These are phyloP conservation scores for Athalia circularis DNA, from an alignment of 2,888 invertebrate species.

Conservation along the genomic window DNA sequence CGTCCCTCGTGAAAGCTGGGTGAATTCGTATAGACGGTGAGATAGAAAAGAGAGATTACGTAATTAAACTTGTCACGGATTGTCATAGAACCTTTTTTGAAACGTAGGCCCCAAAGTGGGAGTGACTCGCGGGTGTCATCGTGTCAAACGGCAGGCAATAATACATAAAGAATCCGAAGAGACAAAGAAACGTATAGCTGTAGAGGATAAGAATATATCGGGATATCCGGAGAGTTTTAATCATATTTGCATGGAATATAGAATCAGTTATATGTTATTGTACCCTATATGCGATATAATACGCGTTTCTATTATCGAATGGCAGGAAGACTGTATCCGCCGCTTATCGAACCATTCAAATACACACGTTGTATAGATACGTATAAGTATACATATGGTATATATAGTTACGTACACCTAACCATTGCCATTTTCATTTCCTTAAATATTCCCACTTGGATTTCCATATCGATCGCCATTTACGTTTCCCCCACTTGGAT, in stretches of 20 bases:
- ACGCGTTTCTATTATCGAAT: slow-evolving; percentile 21
- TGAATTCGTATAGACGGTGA: background rate
- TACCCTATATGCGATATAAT: too few relatives aligned
- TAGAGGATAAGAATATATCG: background rate
- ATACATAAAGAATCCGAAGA: too few relatives aligned
- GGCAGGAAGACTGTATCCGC: slow-evolving; percentile 25
- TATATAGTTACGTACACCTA: too few relatives aligned
- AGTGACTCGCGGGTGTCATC: too few relatives aligned
- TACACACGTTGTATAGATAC: background rate
- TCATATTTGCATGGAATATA: background rate
- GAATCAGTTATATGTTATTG: slow-evolving; percentile 3
- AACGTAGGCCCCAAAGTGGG: too few relatives aligned
- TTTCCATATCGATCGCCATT: too few relatives aligned
- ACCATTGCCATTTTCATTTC: too few relatives aligned
- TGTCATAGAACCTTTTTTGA: background rate
- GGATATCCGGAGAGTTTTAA: background rate
- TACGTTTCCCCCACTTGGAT: too few relatives aligned
- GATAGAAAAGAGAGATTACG: slow-evolving; percentile 3
- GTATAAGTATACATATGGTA: background rate
- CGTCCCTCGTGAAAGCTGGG: slow-evolving; percentile 18
- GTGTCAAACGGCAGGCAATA: too few relatives aligned
- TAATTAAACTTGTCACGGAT: background rate
- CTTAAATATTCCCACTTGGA: too few relatives aligned
- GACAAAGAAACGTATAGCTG: background rate
- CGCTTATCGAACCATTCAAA: slow-evolving; percentile 29